phyloP scores from a whole-genome alignment of 2,797 vertebrate species.

The Schizothorax lantsangensis region DNA sequence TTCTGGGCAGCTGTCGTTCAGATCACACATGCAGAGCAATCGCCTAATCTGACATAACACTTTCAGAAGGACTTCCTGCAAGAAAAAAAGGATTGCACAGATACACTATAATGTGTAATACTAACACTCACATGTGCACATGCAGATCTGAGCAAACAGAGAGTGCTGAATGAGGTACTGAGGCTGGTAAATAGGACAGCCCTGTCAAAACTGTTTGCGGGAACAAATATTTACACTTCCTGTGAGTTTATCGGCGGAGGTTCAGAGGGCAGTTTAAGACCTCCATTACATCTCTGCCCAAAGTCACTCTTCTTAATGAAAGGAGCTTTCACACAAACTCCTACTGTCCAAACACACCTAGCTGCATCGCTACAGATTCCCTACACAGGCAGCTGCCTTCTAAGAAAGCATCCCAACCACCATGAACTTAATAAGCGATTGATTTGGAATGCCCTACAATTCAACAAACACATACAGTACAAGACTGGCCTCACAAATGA shows the following conservation, averaged over 20 bases:
- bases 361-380: neutral
- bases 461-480: neutral
- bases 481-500: neutral
- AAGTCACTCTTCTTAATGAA: slow-evolving; percentile 45
- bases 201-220: slow-evolving; percentile 55
- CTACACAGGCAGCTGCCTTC: neutral
- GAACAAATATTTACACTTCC: slow-evolving; percentile 66
- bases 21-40: slow-evolving; percentile 39
- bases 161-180: slow-evolving; percentile 52
- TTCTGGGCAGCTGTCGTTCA: slow-evolving; percentile 77
- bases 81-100: neutral
- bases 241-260: slow-evolving; percentile 61
- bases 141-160: slow-evolving; percentile 46
- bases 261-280: slow-evolving; percentile 49
- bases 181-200: slow-evolving; percentile 53
- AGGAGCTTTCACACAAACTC: slow-evolving; percentile 41
- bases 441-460: neutral
- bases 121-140: slow-evolving; percentile 35
- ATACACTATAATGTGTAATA: slow-evolving; percentile 6
- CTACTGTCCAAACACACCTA: neutral
- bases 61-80: slow-evolving; percentile 53
- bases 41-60: slow-evolving; percentile 66
- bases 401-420: neutral
- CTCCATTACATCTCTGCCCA: slow-evolving; percentile 43
- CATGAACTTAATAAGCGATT: neutral